These are phyloP conservation scores for Psittacula echo DNA, from an alignment of 2,797 vertebrate species.

Conservation along the genomic window DNA sequence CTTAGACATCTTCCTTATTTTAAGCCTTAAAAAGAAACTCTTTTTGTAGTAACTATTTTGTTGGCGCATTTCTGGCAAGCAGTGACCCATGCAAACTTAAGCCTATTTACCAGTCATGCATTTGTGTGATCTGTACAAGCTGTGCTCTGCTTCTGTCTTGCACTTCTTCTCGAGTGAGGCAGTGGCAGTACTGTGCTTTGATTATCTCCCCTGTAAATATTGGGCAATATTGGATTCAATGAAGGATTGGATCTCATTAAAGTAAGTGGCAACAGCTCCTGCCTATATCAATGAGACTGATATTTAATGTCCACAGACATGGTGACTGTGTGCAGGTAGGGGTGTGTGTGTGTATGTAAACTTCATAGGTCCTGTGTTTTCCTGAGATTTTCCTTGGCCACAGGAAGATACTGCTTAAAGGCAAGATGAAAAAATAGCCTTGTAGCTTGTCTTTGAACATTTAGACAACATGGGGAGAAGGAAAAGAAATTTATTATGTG, in stretches of 20 bases:
- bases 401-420: neutral
- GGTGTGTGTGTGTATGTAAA: neutral
- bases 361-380: neutral
- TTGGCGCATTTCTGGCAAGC: neutral
- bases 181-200: neutral
- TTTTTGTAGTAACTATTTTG: neutral
- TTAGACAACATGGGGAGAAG: neutral
- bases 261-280: neutral
- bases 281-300: neutral
- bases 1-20: neutral
- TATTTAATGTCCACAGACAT: neutral
- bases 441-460: neutral
- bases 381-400: neutral
- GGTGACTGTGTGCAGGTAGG: neutral
- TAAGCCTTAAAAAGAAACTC: neutral
- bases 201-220: neutral
- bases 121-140: neutral
- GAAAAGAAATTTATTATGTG: neutral
- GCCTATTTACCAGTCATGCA: neutral
- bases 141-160: neutral
- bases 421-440: neutral
- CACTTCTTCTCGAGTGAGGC: neutral
- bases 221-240: neutral
- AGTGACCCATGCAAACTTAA: neutral
- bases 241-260: neutral